phyloP scores from a whole-genome alignment of 2,113 vertebrate species.

The Tautogolabrus adspersus region DNA sequence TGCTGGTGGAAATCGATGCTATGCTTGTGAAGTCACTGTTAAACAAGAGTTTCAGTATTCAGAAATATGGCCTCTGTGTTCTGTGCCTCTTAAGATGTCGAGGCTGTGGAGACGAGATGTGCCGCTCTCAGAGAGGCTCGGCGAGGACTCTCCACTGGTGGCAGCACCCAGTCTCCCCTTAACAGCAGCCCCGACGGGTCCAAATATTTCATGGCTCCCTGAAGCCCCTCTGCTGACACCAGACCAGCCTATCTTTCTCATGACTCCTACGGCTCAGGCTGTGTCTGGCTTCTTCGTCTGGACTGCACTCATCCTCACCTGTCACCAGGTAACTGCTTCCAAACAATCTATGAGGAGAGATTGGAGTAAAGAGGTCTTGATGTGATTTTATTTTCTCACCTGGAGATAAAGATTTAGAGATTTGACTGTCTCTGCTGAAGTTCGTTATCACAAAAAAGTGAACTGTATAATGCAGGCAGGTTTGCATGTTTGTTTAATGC shows the following conservation, averaged over 20 bases:
- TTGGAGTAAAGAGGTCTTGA: neutral
- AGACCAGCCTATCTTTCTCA: slow-evolving; percentile 94
- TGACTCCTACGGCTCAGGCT: slow-evolving; percentile 93
- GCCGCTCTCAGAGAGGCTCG: slow-evolving; percentile 77
- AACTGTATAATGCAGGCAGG: neutral
- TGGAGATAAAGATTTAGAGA: neutral
- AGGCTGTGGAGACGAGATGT: slow-evolving; percentile 79
- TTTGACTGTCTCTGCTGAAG: too few relatives aligned
- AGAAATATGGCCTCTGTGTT: neutral
- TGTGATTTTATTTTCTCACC: neutral
- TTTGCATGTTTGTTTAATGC: slow-evolving; percentile 5
- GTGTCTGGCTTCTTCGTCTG: slow-evolving; percentile 98
- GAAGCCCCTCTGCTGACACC: slow-evolving; percentile 87
- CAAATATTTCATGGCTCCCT: slow-evolving; percentile 89
- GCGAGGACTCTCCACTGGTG: slow-evolving; percentile 57
- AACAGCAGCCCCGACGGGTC: slow-evolving; percentile 76
- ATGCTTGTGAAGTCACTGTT: slow-evolving; percentile 16
- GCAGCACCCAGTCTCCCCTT: slow-evolving; percentile 54
- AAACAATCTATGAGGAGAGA: neutral
- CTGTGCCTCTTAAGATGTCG: slow-evolving; percentile 61
- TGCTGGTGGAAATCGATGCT: neutral
- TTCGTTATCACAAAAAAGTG: neutral
- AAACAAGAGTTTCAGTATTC: neutral
- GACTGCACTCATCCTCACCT: slow-evolving; percentile 96
- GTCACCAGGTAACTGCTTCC: slow-evolving; percentile 90